phyloP scores from a whole-genome alignment of 2,113 vertebrate genomes.

The Picathartes gymnocephalus region DNA sequence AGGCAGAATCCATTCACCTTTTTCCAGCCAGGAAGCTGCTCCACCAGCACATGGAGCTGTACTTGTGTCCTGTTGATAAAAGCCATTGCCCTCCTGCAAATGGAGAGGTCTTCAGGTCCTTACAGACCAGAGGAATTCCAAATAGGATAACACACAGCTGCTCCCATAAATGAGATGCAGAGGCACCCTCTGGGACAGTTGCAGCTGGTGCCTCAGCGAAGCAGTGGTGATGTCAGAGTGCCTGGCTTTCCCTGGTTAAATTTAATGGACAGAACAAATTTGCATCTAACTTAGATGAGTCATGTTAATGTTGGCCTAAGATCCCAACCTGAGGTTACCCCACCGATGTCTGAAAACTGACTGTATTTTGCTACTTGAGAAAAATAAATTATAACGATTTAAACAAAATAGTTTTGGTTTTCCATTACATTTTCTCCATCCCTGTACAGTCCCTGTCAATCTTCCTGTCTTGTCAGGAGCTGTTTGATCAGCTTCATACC shows the following conservation, averaged over 20 bases:
- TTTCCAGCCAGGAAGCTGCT: not conserved
- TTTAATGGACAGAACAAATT: not conserved
- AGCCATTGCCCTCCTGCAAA: not conserved
- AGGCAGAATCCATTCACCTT: not conserved
- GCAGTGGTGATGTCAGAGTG: not conserved
- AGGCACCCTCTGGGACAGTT: not conserved
- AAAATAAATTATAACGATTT: constrained; percentile 8
- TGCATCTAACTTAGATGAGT: not conserved
- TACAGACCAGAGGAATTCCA: not conserved
- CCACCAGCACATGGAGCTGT: not conserved
- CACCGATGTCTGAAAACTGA: not conserved
- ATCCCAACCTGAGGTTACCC: not conserved
- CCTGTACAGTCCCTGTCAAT: not conserved
- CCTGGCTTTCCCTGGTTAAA: not conserved
- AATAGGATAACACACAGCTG: not conserved
- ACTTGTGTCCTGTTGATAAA: not conserved
- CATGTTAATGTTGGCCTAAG: not conserved
- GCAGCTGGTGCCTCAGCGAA: not conserved
- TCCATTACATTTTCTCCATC: not conserved
- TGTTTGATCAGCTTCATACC: not conserved
- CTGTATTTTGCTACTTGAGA: not conserved
- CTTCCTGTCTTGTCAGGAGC: not conserved
- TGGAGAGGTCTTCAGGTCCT: not conserved
- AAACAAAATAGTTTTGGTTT: not conserved
- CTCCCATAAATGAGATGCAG: not conserved